Percentiles rank a stretch among this genome's conserved stretches.
Conservation (phyloP, 2,797 vertebrate species). For the Cuculus canorus region DNA sequence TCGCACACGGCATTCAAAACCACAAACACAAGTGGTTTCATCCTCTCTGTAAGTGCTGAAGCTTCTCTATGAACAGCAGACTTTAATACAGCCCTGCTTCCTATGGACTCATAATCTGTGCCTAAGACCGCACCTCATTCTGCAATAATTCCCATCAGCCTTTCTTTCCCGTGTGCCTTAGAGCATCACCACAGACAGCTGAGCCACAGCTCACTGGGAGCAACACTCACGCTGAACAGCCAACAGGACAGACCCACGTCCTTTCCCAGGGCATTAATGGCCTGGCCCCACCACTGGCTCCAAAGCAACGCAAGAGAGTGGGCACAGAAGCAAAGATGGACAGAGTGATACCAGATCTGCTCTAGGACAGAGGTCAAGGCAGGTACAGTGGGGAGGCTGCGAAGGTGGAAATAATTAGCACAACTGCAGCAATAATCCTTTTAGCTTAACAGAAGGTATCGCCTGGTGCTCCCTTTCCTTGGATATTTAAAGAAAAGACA, state of each 20-base stretch:
- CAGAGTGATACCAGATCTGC: background rate
- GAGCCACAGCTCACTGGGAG: background rate
- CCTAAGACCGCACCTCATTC: background rate
- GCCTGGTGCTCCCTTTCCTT: background rate
- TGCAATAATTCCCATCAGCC: accelerated
- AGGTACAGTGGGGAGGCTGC: background rate
- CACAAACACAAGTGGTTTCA: background rate
- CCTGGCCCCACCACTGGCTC: background rate
- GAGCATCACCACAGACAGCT: background rate
- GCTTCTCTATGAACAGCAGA: background rate
- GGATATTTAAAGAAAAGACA: background rate
- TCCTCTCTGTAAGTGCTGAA: background rate
- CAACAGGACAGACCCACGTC: background rate
- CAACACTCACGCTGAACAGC: background rate
- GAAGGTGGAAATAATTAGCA: constrained; percentile 39
- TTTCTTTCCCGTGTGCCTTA: background rate
- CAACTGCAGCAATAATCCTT: background rate
- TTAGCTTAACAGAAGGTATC: background rate
- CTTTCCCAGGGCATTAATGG: background rate
- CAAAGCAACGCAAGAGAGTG: background rate
- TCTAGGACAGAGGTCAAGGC: background rate
- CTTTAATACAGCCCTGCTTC: background rate
- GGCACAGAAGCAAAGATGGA: background rate
- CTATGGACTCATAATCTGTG: background rate
- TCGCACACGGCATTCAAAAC: background rate